phyloP scores from a whole-genome alignment of 2,888 invertebrate species.

The Drosophila merina region DNA sequence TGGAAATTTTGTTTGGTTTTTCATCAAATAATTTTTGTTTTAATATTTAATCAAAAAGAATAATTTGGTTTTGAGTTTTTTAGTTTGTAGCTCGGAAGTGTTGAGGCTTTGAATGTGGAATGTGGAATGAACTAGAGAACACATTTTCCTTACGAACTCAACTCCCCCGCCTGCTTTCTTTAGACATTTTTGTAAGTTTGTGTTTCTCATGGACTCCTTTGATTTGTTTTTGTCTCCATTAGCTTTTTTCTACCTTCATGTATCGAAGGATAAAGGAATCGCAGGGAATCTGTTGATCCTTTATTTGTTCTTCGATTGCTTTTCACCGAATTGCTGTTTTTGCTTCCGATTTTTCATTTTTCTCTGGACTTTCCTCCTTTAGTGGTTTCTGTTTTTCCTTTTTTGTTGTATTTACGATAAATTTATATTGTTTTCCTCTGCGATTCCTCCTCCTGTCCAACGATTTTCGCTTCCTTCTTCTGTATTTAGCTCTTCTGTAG shows the following conservation, averaged over 20 bases:
- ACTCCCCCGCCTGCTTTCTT: not conserved
- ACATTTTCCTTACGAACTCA: not conserved
- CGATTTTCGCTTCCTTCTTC: not conserved
- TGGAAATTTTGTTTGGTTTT: not conserved
- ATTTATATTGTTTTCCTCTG: slow-evolving; percentile 1
- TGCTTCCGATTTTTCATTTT: not conserved
- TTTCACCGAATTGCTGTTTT: not conserved
- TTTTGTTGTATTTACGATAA: slow-evolving; percentile 1
- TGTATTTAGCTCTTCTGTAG: not conserved
- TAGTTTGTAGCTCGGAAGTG: no score
- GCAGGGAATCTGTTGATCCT: slow-evolving; percentile 8
- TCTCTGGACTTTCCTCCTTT: slow-evolving; percentile 23
- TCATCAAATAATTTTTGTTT: not conserved
- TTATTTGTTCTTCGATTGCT: slow-evolving; percentile 8
- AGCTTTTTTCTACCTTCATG: not conserved
- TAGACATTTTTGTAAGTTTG: not conserved
- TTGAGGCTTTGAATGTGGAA: not conserved
- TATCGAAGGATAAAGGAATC: no score
- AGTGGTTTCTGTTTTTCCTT: slow-evolving; percentile 37
- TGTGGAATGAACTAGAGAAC: not conserved
- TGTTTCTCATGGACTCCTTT: not conserved
- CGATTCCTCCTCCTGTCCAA: slow-evolving; percentile 16
- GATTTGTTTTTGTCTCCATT: not conserved
- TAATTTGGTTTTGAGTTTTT: not conserved
- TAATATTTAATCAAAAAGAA: no score